These are phyloP conservation scores for Orchesella flavescens DNA, from an alignment of 2,888 invertebrate genomes.

Conservation along the genomic window DNA sequence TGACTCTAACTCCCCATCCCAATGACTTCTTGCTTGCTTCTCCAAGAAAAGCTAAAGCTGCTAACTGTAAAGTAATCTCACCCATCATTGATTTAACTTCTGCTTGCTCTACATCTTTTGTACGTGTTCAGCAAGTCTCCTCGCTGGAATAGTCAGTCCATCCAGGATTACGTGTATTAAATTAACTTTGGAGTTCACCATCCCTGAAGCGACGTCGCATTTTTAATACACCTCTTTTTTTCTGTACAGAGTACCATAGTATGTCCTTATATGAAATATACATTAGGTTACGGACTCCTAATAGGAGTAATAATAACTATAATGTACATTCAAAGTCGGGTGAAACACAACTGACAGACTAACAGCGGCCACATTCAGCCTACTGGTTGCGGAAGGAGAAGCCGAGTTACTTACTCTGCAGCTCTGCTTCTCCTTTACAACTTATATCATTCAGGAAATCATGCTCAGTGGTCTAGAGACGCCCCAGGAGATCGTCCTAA, in stretches of 20 bases:
- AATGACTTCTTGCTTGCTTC: not conserved
- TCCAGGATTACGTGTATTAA: slow-evolving; percentile 35
- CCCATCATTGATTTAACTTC: slow-evolving; percentile 25
- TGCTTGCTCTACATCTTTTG: slow-evolving; percentile 30
- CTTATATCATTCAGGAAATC: slow-evolving; percentile 25
- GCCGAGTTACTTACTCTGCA: not conserved
- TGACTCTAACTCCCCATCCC: too few relatives aligned
- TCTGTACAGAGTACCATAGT: not conserved
- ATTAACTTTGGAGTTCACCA: slow-evolving; percentile 49
- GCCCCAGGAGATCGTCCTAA: slow-evolving; percentile 53
- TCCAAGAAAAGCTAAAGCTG: not conserved
- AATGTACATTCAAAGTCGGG: too few relatives aligned
- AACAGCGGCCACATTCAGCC: too few relatives aligned
- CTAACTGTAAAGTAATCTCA: slow-evolving; percentile 16
- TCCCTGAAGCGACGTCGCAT: slow-evolving; percentile 39
- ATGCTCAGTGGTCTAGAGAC: slow-evolving; percentile 42
- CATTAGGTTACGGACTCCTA: too few relatives aligned
- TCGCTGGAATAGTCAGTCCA: not conserved
- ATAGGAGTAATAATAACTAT: too few relatives aligned
- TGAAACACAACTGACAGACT: too few relatives aligned
- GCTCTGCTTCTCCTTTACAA: too few relatives aligned
- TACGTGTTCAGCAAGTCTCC: slow-evolving; percentile 3
- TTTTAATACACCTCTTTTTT: slow-evolving; percentile 14
- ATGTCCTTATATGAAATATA: too few relatives aligned
- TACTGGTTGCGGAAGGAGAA: not conserved